A percentile compares a stretch with the other conserved stretches of the same genome.
These are phyloP conservation scores for Arenicola marina DNA, from an alignment of 2,888 invertebrate genomes.

Conservation along the genomic window DNA sequence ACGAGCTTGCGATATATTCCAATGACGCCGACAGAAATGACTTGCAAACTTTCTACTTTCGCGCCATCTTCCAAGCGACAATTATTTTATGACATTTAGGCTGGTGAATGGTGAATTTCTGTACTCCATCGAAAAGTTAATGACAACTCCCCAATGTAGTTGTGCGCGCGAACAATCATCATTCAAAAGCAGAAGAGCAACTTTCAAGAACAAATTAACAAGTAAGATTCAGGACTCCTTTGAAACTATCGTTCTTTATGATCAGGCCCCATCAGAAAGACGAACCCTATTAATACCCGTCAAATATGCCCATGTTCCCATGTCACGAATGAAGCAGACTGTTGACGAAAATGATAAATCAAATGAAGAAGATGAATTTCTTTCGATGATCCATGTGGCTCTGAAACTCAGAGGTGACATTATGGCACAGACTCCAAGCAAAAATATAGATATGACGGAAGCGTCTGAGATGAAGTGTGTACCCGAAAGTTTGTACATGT, in stretches of 20 bases:
- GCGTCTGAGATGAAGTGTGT: not conserved
- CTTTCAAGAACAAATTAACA: slow-evolving; percentile 10
- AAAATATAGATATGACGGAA: not conserved
- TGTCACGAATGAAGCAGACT: not conserved
- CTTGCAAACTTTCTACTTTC: no score
- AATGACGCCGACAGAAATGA: no score
- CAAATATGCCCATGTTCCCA: not conserved
- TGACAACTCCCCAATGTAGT: no score
- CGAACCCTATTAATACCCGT: slow-evolving; percentile 2
- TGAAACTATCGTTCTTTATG: not conserved
- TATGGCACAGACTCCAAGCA: not conserved
- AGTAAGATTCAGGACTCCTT: not conserved
- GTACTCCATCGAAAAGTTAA: no score
- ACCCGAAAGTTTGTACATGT: slow-evolving; percentile 18
- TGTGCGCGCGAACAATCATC: no score
- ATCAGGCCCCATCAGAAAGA: not conserved
- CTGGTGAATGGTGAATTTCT: no score
- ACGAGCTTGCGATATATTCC: no score
- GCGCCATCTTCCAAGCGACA: no score
- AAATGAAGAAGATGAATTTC: slow-evolving; percentile 7
- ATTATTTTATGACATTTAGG: no score
- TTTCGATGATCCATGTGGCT: slow-evolving; percentile 10
- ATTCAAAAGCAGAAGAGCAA: not conserved
- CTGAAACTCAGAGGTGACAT: slow-evolving; percentile 6
- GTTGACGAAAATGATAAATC: not conserved